Percentiles rank a stretch among this genome's conserved stretches.
These are phyloP conservation scores for Melanchra persicariae DNA, from an alignment of 2,888 invertebrate species.

Conservation along the genomic window DNA sequence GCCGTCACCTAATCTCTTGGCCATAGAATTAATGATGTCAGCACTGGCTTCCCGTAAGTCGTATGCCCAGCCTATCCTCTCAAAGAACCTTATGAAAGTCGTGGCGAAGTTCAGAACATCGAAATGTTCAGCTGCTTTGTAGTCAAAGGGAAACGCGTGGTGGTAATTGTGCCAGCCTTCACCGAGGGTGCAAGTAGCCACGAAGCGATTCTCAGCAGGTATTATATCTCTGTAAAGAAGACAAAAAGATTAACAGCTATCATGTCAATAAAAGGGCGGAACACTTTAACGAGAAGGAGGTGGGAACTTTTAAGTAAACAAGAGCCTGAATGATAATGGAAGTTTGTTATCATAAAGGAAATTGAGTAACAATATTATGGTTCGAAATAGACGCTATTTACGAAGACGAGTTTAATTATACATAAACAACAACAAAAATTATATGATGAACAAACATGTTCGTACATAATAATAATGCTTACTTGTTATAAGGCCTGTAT, in stretches of 20 bases:
- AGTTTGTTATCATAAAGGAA: slow-evolving; percentile 36
- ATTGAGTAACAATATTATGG: slow-evolving; percentile 35
- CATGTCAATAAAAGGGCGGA: not conserved
- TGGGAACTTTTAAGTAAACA: slow-evolving; percentile 12
- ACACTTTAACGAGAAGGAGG: slow-evolving; percentile 6
- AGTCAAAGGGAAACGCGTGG: slow-evolving; percentile 94
- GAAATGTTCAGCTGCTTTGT: slow-evolving; percentile 91
- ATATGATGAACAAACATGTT: slow-evolving; percentile 20
- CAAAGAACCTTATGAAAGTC: slow-evolving; percentile 80
- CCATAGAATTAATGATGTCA: slow-evolving; percentile 84
- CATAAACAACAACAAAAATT: slow-evolving; percentile 23
- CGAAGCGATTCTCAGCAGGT: slow-evolving; percentile 92
- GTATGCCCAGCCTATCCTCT: slow-evolving; percentile 86
- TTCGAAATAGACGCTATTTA: slow-evolving; percentile 35
- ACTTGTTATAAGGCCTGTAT: slow-evolving; percentile 88
- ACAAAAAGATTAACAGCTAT: not conserved
- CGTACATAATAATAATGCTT: slow-evolving; percentile 61
- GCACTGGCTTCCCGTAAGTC: slow-evolving; percentile 84
- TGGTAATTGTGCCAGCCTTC: slow-evolving; percentile 96
- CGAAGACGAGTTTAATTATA: slow-evolving; percentile 28
- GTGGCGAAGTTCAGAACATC: slow-evolving; percentile 85
- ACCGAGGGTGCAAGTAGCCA: slow-evolving; percentile 91
- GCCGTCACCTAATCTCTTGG: slow-evolving; percentile 85
- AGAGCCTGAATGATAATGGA: slow-evolving; percentile 29
- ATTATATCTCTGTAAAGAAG: slow-evolving; percentile 88